Evolutionary conservation across 2,888 invertebrate species (phyloP).

Genomic region (Agelastica alni): DNA sequence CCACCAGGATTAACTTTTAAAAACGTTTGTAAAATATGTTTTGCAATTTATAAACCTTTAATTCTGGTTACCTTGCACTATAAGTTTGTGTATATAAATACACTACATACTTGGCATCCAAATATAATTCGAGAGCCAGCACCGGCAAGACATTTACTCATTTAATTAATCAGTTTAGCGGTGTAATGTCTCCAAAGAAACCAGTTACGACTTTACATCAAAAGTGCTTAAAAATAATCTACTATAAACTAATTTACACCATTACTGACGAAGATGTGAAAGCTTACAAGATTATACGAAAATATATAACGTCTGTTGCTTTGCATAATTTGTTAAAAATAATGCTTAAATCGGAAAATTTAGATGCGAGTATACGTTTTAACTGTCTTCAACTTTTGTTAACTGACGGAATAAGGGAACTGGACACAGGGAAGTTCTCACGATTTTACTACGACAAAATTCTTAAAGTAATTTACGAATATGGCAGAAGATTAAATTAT

Average conservation of each 20-base stretch:
- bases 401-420: conserved; percentile 66
- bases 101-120: too few species aligned
- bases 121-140: too few species aligned
- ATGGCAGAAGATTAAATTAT: conserved; percentile 65
- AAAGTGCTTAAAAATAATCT: conserved; percentile 5
- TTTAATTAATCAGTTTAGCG: too few species aligned
- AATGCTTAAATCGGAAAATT: conserved; percentile 67
- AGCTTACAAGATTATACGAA: neutral
- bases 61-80: too few species aligned
- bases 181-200: conserved; percentile 1
- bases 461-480: conserved; percentile 66
- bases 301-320: neutral
- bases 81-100: too few species aligned
- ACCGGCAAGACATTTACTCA: too few species aligned
- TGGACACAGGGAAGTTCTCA: conserved; percentile 72
- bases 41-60: too few species aligned
- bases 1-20: too few species aligned
- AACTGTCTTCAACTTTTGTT: conserved; percentile 68
- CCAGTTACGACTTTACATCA: neutral
- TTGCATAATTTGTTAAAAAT: conserved; percentile 68
- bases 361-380: conserved; percentile 70
- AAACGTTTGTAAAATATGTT: too few species aligned
- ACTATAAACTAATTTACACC: neutral
- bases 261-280: conserved; percentile 1
- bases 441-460: conserved; percentile 72